Base-by-base conservation (phyloP, 2,113 vertebrate genomes). In the Deroptyus accipitrinus region DNA sequence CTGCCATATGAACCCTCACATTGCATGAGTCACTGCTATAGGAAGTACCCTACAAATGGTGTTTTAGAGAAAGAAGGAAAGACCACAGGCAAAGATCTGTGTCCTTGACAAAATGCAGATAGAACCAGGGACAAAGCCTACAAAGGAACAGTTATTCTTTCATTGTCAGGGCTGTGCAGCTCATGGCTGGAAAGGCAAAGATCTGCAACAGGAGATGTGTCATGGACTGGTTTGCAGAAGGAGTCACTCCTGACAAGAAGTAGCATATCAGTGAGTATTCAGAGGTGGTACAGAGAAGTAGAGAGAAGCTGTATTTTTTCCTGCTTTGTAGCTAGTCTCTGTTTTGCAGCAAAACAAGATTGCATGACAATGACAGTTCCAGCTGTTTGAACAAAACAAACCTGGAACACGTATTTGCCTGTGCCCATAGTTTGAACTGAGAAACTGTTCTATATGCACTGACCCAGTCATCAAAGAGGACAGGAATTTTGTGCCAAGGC, bases 381-480 rank as follows among this genome's bases (percentile, higher is more conserved):
- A 89, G n/a, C 41, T 86, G 28, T 24, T n/a, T 39, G 75, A 90
- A 83, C 30, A 76, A 84, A 94, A 46, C n/a, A 84, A 74, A 66
- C 22, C 7, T 27, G 2, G 51, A 76, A 74, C 7, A 28, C 1
- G 1, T 27, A 67, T 69, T 69, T 87, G 33, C 33, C 61, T 51
- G 13, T 66, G 62, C 20, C 63, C 9, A 35, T 14, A 59, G n/a
- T 19, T 12, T 48, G 31, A 73, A 46, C 30, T 30, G 67, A 73
- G 54, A n/a, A 76, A 88, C 59, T 39, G 11, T 20, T n/a, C 57
- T 15, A 9, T 39, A 81, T 6, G 11, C 19, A 35, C 24, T 46
- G 23, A 83, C 54, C 72, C 49, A 77, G 63, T 8, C 54, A 88
- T 46, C 72, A 88, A 59, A 59, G 37, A 90, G 31, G 18, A 78